These are phyloP conservation scores for Perithous albicinctus DNA, from an alignment of 2,888 invertebrate genomes.

Conservation along the genomic window DNA sequence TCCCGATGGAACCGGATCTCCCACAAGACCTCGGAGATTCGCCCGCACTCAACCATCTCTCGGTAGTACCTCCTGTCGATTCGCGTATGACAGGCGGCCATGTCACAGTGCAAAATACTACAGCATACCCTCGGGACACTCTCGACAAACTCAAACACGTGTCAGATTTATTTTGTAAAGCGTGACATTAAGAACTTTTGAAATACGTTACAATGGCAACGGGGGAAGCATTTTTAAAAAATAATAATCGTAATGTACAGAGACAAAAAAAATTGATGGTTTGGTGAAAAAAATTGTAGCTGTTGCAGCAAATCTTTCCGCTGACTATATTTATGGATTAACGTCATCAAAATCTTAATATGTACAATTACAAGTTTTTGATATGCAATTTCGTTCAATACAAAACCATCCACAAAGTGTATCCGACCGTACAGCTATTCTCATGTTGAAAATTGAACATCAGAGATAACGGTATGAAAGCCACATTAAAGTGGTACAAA, in stretches of 20 bases:
- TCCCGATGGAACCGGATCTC: slow-evolving; percentile 54
- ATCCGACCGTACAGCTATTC: neutral
- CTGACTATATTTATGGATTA: too few relatives aligned
- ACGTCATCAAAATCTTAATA: neutral
- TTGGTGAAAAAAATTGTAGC: too few relatives aligned
- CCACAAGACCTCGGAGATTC: slow-evolving; percentile 15
- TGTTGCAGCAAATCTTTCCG: too few relatives aligned
- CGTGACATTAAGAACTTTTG: slow-evolving; percentile 7
- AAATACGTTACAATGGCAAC: neutral
- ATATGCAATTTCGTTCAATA: neutral
- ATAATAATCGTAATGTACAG: too few relatives aligned
- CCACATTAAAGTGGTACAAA: neutral
- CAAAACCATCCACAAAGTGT: neutral
- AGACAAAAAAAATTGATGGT: too few relatives aligned
- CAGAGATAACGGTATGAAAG: neutral
- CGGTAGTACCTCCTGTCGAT: slow-evolving; percentile 46
- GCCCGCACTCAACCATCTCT: slow-evolving; percentile 43
- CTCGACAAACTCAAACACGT: slow-evolving; percentile 16
- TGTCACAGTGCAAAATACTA: slow-evolving; percentile 34
- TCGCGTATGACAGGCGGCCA: slow-evolving; percentile 25
- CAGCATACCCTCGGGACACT: neutral
- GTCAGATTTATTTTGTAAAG: slow-evolving; percentile 17
- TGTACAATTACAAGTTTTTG: neutral
- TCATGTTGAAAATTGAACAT: neutral
- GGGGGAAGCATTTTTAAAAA: neutral